Evolutionary conservation across 1,140 invertebrate genomes (phyloP), one percentile per base, ranked within the genome.

Genomic region (Holotrichia oblita): DNA sequence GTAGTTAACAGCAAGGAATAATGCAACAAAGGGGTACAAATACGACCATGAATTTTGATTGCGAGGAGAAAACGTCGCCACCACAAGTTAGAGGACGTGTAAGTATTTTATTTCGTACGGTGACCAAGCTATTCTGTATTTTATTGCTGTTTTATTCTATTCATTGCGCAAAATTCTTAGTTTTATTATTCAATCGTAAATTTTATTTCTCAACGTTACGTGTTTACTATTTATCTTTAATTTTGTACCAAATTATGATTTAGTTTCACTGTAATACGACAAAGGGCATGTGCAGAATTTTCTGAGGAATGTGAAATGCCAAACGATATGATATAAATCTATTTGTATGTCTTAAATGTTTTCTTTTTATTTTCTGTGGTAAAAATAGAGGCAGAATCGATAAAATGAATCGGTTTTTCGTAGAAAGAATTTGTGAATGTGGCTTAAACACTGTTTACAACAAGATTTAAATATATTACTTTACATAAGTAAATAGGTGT

Each of bases 21-120:
- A 85, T 85, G 84, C 82, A 83, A 81, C 84, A 82, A 73, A 80
- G 83, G 77, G 80, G 79, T 61, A 79, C 81, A 79, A 79, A 79
- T 73, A 80, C 81, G 12, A 81, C 76, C 34, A 84, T 85, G 84
- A 81, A 85, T 40, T 74, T 55, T 44, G 81, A 84, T 78, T 83
- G 81, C 17, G 80, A 76, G 42, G 80, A 81, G 12, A 78, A 81
- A 73, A 77, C 80, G 75, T 61, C 77, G 9, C 59, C 80, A 9
- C 77, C 81, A 8, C 77, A 81, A 61, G 79, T 80, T 22, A 80
- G 82, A 79, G 80, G 81, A 24, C 74, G 82, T 77, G 84, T 85
- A 80, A 84, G 80, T 79, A 34, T 34, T n/a, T 41, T 69, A 14
- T 77, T 17, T 27, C 40, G 73, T 78, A 72, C 7, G 12, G 24